Base-by-base conservation (phyloP, 2,113 vertebrate genomes). In the Corynorhinus townsendii region DNA sequence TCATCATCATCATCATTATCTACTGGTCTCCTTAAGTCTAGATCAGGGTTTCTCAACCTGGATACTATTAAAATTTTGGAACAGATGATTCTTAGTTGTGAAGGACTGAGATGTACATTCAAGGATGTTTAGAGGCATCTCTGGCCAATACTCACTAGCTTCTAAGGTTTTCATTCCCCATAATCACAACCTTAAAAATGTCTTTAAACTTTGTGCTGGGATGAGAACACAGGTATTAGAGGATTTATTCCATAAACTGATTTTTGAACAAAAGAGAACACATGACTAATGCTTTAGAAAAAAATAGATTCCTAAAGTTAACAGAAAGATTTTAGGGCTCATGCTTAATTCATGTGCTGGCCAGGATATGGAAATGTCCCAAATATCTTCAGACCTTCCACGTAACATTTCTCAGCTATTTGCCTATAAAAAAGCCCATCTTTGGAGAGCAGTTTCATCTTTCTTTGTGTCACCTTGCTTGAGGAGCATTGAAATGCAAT, bases 381-480 rank as follows among this genome's bases (percentile, higher is more conserved):
- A 84, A 9, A n/a, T 82, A 49, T 77, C n/a, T 49, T 75, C 22
- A 71, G 80, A 64, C 66, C 83, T 91, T 9, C 81, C 17, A 14
- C 59, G 49, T 35, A 91, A 33, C 38, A 49, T 24, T 76, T 54
- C 47, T 83, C 14, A 95, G 89, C 30, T 94, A 11, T 89, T 86
- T 83, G 94, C 19, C 56, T 89, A 28, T 43, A 26, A 88, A 85
- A 92, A 40, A 4, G 2, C 33, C 9, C 38, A 24, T 49, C 16
- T 86, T 80, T 86, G 40, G 79, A 88, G 88, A 86, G 62, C 52
- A 64, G 33, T 86, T 88, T 85, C 86, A 79, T 93, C 75, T 95
- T 95, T 89, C 93, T 93, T 93, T 69, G 17, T 95, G 93, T 95
- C 92, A 96, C 72, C 77, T 93, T 96, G 79, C 95, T 96, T 94